These are phyloP conservation scores for Trididemnum clinides DNA, from an alignment of 23 tunicate genomes.

Conservation along the genomic window DNA sequence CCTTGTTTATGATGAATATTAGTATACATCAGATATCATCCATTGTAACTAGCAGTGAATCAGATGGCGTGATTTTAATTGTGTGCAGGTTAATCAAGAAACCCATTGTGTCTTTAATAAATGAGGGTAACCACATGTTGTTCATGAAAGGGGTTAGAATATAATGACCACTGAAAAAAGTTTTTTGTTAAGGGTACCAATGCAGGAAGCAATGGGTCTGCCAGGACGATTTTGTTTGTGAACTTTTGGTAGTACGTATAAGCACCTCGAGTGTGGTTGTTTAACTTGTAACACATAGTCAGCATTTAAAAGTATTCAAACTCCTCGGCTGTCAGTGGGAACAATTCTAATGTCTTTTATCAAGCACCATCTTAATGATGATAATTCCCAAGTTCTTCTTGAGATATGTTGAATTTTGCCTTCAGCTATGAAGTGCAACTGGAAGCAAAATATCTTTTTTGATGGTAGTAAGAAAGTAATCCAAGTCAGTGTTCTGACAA, in stretches of 20 bases:
- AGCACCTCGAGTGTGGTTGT: too few relatives aligned
- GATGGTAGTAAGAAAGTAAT: neutral
- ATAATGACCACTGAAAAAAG: too few relatives aligned
- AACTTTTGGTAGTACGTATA: too few relatives aligned
- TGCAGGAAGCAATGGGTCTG: too few relatives aligned
- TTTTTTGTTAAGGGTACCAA: too few relatives aligned
- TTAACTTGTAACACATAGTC: too few relatives aligned
- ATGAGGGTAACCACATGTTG: neutral
- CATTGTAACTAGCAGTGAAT: neutral
- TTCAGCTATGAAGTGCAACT: neutral
- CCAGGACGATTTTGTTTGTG: too few relatives aligned
- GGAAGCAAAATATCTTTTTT: neutral
- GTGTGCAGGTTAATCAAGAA: neutral
- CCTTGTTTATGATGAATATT: neutral
- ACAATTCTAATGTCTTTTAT: neutral
- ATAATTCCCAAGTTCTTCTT: neutral
- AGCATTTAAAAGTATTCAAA: neutral
- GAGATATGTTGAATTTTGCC: neutral
- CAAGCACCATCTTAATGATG: neutral
- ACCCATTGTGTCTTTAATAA: neutral
- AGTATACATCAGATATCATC: neutral
- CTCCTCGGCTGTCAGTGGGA: constrained; percentile 12
- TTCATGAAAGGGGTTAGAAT: too few relatives aligned
- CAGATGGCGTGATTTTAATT: neutral
- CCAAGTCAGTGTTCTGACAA: neutral